Conservation (phyloP, 2,888 invertebrate genomes). For the Agrilus mali region DNA sequence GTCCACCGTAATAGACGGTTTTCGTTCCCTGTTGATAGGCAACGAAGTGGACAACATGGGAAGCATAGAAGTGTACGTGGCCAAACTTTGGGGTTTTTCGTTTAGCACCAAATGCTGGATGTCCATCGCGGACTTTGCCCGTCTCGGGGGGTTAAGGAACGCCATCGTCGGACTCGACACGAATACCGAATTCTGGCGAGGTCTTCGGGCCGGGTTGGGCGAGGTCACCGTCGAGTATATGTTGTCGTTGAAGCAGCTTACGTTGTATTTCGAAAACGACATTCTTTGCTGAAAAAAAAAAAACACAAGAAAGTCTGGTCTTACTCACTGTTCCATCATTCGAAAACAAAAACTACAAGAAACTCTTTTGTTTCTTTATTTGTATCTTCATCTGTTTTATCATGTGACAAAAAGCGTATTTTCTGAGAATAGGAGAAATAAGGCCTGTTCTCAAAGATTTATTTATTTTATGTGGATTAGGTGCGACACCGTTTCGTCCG, state of each 20-base stretch:
- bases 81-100: conserved; percentile 16
- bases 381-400: too few relatives aligned
- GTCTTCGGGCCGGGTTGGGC: conserved; percentile 34
- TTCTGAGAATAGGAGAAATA: too few relatives aligned
- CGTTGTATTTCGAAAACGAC: conserved; percentile 55
- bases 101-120: conserved; percentile 57
- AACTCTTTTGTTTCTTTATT: too few relatives aligned
- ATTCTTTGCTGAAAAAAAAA: conserved; percentile 48
- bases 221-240: conserved; percentile 31
- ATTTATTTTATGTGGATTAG: not conserved
- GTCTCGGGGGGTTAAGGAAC: conserved; percentile 57
- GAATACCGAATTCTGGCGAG: conserved; percentile 76
- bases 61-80: conserved; percentile 25
- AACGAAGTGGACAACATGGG: conserved; percentile 26
- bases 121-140: conserved; percentile 74
- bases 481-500: not conserved
- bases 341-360: too few relatives aligned
- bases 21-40: conserved; percentile 18
- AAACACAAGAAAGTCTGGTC: too few relatives aligned
- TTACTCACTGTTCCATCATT: too few relatives aligned
- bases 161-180: conserved; percentile 56
- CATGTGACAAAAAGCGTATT: too few relatives aligned
- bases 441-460: not conserved
- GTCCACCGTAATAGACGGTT: conserved; percentile 23
- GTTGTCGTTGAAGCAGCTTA: conserved; percentile 46